Base-by-base conservation (phyloP, 2,797 vertebrate species). In the Mastacembelus armatus region DNA sequence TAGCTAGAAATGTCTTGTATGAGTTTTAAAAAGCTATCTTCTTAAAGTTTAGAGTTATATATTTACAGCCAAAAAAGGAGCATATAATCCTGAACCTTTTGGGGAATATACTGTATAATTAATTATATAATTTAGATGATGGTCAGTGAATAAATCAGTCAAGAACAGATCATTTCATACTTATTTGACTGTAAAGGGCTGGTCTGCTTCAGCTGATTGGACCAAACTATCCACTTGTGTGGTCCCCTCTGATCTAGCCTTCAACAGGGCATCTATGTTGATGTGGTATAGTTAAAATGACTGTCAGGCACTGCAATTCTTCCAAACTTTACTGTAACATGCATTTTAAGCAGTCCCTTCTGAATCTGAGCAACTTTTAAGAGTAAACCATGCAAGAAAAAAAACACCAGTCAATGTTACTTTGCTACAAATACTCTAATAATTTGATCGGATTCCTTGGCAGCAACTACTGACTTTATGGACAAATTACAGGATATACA, bases 61-160 rank as follows among this genome's bases (percentile, higher is more conserved):
- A 32, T 22, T 18, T 30, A 51, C 12, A 49, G 5, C 2, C 66
- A 32, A 21, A 16, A 0, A 40, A 33, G 26, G 15, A 19, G 14
- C 21, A 30, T 7, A 15, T 4, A 55, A 26, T 19, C n/a, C n/a
- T n/a, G 5, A 2, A 22, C 70, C 49, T 67, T 66, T 44, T 62
- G 26, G 16, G 74, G 42, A 79, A 59, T 48, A 24, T 36, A 49
- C 40, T 59, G 68, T 45, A 32, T 26, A n/a, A n/a, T n/a, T n/a
- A n/a, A n/a, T n/a, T n/a, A n/a, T 3, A 48, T 64, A 39, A 60
- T 65, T 70, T 64, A 43, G 83, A n/a, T n/a, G n/a, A n/a, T n/a
- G 71, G 54, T 61, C 65, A 58, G 33, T 76, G 76, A 80, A 44
- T 38, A 70, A 72, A 81, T 77, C 43, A 18, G 55, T 66, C 10